Base-by-base conservation (phyloP, 1,140 invertebrate genomes). In the Pogonus chalceus region DNA sequence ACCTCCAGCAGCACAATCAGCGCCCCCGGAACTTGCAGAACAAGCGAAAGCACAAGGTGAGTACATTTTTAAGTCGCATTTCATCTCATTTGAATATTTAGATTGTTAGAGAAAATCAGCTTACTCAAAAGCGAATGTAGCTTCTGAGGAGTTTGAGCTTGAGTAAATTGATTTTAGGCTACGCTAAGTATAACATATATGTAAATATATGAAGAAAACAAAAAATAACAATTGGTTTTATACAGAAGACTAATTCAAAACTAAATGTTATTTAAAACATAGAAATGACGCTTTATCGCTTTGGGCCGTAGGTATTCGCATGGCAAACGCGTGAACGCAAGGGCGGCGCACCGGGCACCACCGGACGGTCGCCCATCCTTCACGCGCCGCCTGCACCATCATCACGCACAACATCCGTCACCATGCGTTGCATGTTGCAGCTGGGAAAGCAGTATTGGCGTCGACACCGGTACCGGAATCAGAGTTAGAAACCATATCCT, bases 1-100 rank as follows among this genome's bases (percentile, higher is more conserved):
- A 59, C 78, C 77, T 51, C 79, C 78, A 52, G 76, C 79, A 51
- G 80, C 81, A 52, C 79, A 82, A 62, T 83, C 81, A 52, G 81
- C 80, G 58, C 79, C 81, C 37, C 79, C 81, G 53, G 78, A 83
- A 65, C 69, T 82, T 61, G 71, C 75, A 56, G 76, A 77, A 58
- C 73, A 75, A 69, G 64, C 65, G 48, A 65, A 69, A 58, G 65
- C 62, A 61, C 66, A 63, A 62, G 63, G 62, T 65, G 62, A 66
- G 58, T 62, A 56, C 43, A 52, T 58, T 57, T 66, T 66, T n/a
- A n/a, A n/a, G n/a, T n/a, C n/a, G n/a, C n/a, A n/a, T n/a, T n/a
- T n/a, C n/a, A n/a, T n/a, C n/a, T n/a, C n/a, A n/a, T n/a, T n/a
- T n/a, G n/a, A n/a, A n/a, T n/a, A n/a, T n/a, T n/a, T n/a, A n/a